Evolutionary conservation across 1,140 invertebrate species (phyloP).

Genomic region (Caenorhabditis inopinata): DNA sequence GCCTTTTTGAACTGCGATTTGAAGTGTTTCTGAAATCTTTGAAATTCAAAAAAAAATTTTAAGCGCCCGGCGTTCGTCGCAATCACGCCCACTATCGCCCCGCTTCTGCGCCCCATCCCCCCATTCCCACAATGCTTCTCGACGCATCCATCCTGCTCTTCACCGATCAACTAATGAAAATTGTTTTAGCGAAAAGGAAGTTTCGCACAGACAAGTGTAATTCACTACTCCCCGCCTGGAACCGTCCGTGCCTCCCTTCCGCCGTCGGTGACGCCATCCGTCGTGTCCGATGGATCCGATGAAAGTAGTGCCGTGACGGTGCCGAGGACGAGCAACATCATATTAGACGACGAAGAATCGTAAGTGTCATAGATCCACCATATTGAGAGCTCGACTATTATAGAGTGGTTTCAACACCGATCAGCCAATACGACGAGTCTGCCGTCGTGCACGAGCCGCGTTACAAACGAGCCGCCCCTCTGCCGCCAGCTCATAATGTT

Average conservation of each 20-base stretch:
- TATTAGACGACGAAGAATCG: conserved; percentile 15
- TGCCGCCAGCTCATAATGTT: not conserved
- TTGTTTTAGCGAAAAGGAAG: conserved; percentile 1
- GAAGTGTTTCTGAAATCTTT: too few species aligned
- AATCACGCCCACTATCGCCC: too few species aligned
- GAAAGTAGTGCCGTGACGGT: not conserved
- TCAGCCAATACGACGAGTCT: conserved; percentile 5
- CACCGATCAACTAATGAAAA: too few species aligned
- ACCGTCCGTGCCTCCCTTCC: not conserved
- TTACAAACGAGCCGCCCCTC: not conserved
- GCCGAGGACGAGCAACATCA: not conserved
- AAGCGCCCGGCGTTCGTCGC: too few species aligned
- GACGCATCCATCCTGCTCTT: too few species aligned
- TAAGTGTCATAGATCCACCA: not conserved
- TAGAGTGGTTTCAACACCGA: not conserved
- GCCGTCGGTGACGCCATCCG: not conserved
- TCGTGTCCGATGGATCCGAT: not conserved
- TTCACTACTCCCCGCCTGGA: not conserved
- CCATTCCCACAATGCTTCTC: too few species aligned
- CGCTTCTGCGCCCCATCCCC: too few species aligned
- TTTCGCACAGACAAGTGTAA: conserved; percentile 8
- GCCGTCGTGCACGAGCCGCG: not conserved
- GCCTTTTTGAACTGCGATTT: too few species aligned
- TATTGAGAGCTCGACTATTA: not conserved
- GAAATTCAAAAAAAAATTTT: too few species aligned